Percentiles rank a stretch among this genome's conserved stretches.
Conservation (phyloP, 2,888 invertebrate species). For the Cosmopolites sordidus region DNA sequence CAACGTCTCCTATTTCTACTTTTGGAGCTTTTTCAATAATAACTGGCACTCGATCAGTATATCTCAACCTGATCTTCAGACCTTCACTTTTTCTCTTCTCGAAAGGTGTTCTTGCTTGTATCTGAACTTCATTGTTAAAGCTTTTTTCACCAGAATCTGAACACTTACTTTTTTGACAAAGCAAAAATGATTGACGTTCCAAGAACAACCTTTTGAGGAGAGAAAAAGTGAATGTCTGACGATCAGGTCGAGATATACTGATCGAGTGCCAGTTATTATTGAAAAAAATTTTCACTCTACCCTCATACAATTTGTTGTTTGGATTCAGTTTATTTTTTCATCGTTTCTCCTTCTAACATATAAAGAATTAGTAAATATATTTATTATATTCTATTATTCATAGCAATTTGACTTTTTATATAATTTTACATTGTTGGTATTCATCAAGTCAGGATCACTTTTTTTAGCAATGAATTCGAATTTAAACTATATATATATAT, state of each 20-base stretch:
- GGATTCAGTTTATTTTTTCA: too few species aligned
- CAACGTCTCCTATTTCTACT: slow-evolving; percentile 75
- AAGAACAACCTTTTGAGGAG: slow-evolving; percentile 80
- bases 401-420: too few species aligned
- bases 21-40: slow-evolving; percentile 85
- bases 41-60: slow-evolving; percentile 81
- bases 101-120: slow-evolving; percentile 82
- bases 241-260: slow-evolving; percentile 78
- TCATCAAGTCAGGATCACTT: too few species aligned
- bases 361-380: too few species aligned
- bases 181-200: slow-evolving; percentile 38
- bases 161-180: slow-evolving; percentile 18
- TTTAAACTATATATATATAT: too few species aligned
- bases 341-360: too few species aligned
- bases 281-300: too few species aligned
- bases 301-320: too few species aligned
- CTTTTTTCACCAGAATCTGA: slow-evolving; percentile 33
- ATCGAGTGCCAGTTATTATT: slow-evolving; percentile 81
- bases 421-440: too few species aligned
- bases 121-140: slow-evolving; percentile 69
- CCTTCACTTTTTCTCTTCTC: slow-evolving; percentile 82
- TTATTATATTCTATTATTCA: too few species aligned
- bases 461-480: too few species aligned
- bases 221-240: slow-evolving; percentile 80
- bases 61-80: slow-evolving; percentile 76